Base-by-base conservation (phyloP, 2,888 invertebrate species). In the Phorcus lineatus region DNA sequence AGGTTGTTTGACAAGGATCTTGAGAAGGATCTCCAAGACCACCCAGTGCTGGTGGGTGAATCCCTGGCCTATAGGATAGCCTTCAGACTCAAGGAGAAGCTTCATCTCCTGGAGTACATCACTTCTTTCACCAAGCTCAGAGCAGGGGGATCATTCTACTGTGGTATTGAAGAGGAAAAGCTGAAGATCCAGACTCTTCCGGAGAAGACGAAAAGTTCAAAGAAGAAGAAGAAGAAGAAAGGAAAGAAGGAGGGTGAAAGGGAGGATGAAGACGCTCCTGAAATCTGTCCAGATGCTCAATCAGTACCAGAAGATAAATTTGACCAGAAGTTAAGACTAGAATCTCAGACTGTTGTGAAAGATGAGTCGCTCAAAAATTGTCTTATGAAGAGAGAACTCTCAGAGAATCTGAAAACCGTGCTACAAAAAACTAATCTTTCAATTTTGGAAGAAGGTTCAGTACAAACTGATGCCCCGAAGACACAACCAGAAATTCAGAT, bases 141-240 rank as follows among this genome's bases (percentile, higher is more conserved):
- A n/a, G n/a, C 24, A 0, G 62, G 62, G 9, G 62, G 62, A 2
- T 62, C 62, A 0, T 62, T 62, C 62, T 62, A 28, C 22, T 62
- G 62, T 62, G 62, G 62, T 28, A 62, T 62, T 11, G 62, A 62
- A 24, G 62, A 62, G 17, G 62, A 62, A n/a, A 62, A 62, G 28
- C 24, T 62, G 13, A 31, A 28, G 62, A 0, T 62, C 28, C 16
- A 28, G 62, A 28, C 47, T 47, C 11, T 13, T 47, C 47, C 22
- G 28, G 62, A 62, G 11, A 62, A 62, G 28, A 62, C 28, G 2
- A 62, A 62, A 7, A 62, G 62, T 24, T 62, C 62, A 17, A 62
- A 62, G 62, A 62, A 62, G 62, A 62, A 24, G 16, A 62, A 62
- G 62, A 62, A 62, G 62, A 62, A 62, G 24, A 62, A 62, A 62